Evolutionary conservation across 2,888 invertebrate species (phyloP).

Genomic region (Piscicola geometra): DNA sequence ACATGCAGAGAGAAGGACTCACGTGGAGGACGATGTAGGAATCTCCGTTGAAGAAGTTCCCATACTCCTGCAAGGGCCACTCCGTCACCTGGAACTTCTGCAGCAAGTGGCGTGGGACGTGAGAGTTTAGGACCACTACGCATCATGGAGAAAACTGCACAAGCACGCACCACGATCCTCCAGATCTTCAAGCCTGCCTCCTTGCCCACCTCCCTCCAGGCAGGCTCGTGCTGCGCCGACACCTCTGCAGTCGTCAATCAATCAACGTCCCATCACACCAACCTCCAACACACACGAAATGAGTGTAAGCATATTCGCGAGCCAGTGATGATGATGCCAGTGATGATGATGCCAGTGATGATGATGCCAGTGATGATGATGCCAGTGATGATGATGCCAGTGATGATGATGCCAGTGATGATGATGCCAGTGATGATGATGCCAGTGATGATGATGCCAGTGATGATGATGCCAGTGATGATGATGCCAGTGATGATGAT

Average conservation of each 20-base stretch:
- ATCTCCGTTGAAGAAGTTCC: conserved; percentile 46
- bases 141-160: too few relatives aligned
- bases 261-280: too few relatives aligned
- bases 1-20: too few relatives aligned
- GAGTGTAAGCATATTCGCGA: too few relatives aligned
- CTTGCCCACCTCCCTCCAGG: conserved; percentile 35
- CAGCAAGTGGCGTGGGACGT: too few relatives aligned
- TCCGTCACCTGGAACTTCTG: conserved; percentile 45
- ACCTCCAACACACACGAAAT: too few relatives aligned
- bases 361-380: neutral
- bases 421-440: conserved; percentile 17
- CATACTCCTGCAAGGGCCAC: conserved; percentile 45
- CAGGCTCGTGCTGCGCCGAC: conserved; percentile 36
- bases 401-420: conserved; percentile 1
- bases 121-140: too few relatives aligned
- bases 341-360: too few relatives aligned
- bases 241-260: conserved; percentile 34
- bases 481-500: conserved; percentile 18
- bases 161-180: conserved; percentile 39
- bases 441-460: conserved; percentile 18
- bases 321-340: too few relatives aligned
- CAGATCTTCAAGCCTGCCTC: conserved; percentile 37
- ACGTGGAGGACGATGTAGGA: conserved; percentile 46
- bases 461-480: conserved; percentile 25
- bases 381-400: neutral